phyloP scores from a whole-genome alignment of 2,888 invertebrate species.

The Geophilus truncorum region DNA sequence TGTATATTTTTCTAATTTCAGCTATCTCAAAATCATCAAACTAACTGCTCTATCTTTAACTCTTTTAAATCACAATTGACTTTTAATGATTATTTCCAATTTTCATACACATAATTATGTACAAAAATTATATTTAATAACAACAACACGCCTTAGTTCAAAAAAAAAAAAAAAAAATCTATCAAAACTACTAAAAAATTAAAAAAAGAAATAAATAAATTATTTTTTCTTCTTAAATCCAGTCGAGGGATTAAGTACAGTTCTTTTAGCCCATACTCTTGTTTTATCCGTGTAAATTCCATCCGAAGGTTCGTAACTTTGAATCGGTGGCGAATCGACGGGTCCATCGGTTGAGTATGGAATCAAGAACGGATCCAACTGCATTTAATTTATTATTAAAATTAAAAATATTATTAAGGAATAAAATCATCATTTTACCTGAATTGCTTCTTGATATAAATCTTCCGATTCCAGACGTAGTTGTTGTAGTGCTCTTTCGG shows the following conservation, averaged over 20 bases:
- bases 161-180: neutral
- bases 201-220: neutral
- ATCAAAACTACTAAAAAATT: neutral
- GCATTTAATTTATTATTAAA: constrained; percentile 45
- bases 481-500: constrained; percentile 72
- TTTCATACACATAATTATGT: too few relatives aligned
- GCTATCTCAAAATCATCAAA: neutral
- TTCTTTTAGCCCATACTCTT: constrained; percentile 62
- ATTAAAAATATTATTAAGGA: constrained; percentile 29
- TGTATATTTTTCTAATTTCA: too few relatives aligned
- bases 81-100: too few relatives aligned
- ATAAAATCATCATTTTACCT: constrained; percentile 53
- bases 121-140: too few relatives aligned
- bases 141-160: too few relatives aligned
- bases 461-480: constrained; percentile 75
- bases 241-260: neutral
- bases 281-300: constrained; percentile 82
- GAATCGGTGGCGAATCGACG: constrained; percentile 73
- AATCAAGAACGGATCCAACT: constrained; percentile 66
- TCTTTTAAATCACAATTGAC: too few relatives aligned
- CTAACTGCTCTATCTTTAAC: too few relatives aligned
- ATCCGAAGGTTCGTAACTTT: constrained; percentile 74
- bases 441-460: constrained; percentile 77
- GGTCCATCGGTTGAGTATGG: constrained; percentile 70
- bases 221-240: neutral